These are phyloP conservation scores for Hozukius guyotensis DNA, from an alignment of 2,797 vertebrate species.

Conservation along the genomic window DNA sequence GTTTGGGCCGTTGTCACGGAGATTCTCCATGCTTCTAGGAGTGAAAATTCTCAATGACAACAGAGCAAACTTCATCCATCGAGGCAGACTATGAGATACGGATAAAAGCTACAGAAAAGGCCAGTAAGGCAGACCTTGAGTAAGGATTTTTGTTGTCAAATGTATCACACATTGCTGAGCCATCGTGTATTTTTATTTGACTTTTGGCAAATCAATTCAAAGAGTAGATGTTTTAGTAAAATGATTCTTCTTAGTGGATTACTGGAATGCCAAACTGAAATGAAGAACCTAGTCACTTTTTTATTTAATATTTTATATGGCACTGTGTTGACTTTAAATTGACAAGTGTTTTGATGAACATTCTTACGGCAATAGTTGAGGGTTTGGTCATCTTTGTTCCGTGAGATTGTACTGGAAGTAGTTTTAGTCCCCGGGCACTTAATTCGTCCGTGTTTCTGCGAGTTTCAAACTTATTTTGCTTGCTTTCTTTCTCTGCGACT, in stretches of 20 bases:
- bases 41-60: neutral
- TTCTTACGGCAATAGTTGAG: too few species aligned
- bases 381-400: neutral
- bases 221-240: neutral
- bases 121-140: neutral
- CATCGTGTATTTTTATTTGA: too few species aligned
- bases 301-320: neutral
- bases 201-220: neutral
- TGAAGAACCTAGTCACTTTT: neutral
- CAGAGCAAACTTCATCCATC: neutral
- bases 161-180: neutral
- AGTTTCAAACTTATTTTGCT: constrained; percentile 37
- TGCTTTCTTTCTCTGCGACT: constrained; percentile 40
- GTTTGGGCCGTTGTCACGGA: neutral
- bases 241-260: neutral
- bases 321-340: neutral
- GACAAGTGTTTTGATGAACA: neutral
- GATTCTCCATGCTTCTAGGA: neutral
- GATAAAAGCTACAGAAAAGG: neutral
- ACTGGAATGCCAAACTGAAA: neutral
- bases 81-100: neutral
- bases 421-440: neutral
- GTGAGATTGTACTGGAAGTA: neutral
- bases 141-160: neutral
- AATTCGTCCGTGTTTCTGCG: neutral